Conservation (phyloP, 2,888 invertebrate species). For the Acheta domesticus region DNA sequence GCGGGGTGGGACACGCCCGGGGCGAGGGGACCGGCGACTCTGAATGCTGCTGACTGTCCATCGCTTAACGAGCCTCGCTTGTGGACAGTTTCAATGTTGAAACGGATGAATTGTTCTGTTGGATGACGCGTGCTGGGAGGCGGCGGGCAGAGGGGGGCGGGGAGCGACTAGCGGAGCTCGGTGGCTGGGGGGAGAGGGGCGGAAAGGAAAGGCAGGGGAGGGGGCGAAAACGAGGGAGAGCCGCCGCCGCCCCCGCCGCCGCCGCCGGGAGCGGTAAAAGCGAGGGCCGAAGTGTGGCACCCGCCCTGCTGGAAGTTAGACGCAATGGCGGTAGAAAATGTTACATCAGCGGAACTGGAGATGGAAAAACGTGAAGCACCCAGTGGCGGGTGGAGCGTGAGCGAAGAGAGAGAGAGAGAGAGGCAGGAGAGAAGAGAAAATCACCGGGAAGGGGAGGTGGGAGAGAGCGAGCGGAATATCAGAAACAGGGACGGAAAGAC, state of each 20-base stretch:
- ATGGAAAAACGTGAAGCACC: too few relatives aligned
- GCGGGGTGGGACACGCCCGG: not conserved
- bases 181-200: not conserved
- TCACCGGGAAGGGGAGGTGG: not conserved
- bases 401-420: not conserved
- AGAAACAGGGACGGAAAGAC: too few relatives aligned
- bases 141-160: not conserved
- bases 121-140: constrained; percentile 18
- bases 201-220: not conserved
- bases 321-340: constrained; percentile 27
- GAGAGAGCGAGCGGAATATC: too few relatives aligned
- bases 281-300: not conserved
- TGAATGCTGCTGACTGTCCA: constrained; percentile 24
- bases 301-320: not conserved
- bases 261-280: not conserved
- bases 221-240: not conserved
- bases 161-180: not conserved
- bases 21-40: not conserved
- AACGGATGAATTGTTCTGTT: constrained; percentile 33
- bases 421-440: constrained; percentile 18
- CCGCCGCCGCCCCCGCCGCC: not conserved
- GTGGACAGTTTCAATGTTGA: constrained; percentile 33
- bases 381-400: not conserved
- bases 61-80: constrained; percentile 33
- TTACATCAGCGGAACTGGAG: constrained; percentile 30